Evolutionary conservation across 2,113 vertebrate genomes (phyloP).

Genomic region (Pelodiscus sinensis): DNA sequence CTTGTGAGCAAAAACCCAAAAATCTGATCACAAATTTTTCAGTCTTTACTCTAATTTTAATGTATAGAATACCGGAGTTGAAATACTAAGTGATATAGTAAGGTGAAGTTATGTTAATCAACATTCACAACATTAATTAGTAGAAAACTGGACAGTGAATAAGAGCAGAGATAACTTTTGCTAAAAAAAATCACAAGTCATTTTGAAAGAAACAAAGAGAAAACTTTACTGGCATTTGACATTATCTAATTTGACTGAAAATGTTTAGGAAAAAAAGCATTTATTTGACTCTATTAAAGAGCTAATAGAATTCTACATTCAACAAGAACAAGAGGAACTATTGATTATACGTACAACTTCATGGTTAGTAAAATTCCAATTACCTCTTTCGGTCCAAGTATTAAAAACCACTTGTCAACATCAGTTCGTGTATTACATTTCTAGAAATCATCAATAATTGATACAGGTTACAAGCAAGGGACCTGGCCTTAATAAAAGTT

Average conservation of each 20-base stretch:
- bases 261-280: not conserved
- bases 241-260: slow-evolving; percentile 8
- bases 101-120: not conserved
- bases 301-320: not conserved
- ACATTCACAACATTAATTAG: not conserved
- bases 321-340: not conserved
- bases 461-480: not conserved
- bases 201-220: slow-evolving; percentile 9
- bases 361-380: slow-evolving; percentile 21
- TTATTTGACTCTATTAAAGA: slow-evolving; percentile 18
- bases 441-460: not conserved
- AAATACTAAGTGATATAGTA: not conserved
- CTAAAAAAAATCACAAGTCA: not conserved
- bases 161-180: not conserved
- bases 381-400: not conserved
- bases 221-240: not conserved
- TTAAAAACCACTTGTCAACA: not conserved
- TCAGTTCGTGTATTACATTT: not conserved
- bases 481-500: not conserved
- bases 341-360: slow-evolving; percentile 17
- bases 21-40: not conserved
- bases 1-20: not conserved
- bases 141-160: not conserved
- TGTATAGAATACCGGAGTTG: not conserved
- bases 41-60: not conserved